phyloP scores from a whole-genome alignment of 2,797 vertebrate genomes.

The Champsocephalus gunnari region DNA sequence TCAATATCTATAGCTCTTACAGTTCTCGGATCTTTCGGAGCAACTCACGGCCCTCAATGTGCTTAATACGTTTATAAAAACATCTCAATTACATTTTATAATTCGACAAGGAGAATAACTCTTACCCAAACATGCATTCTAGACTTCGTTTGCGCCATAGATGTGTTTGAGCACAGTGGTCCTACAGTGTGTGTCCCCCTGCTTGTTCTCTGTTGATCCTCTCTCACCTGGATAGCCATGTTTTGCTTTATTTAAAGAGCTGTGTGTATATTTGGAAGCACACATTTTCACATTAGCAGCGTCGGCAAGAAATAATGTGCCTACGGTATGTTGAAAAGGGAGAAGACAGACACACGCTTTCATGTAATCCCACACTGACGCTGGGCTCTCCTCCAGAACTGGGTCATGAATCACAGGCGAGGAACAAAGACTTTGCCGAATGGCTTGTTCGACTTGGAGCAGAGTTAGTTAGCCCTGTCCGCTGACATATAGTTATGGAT shows the following conservation, averaged over 20 bases:
- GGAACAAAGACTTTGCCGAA: conserved; percentile 52
- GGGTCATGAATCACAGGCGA: conserved; percentile 51
- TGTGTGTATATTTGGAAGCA: conserved; percentile 37
- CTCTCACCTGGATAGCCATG: not conserved
- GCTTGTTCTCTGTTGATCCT: conserved; percentile 15
- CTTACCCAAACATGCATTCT: not conserved
- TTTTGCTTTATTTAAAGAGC: conserved; percentile 4
- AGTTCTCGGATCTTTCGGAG: not conserved
- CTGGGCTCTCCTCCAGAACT: conserved; percentile 45
- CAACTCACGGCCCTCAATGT: not conserved
- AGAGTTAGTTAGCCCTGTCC: conserved; percentile 44
- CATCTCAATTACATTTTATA: not conserved
- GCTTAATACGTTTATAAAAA: not conserved
- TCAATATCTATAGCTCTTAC: not conserved
- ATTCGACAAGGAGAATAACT: not conserved
- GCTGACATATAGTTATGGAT: conserved; percentile 50
- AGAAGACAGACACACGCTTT: conserved; percentile 33
- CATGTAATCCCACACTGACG: conserved; percentile 39
- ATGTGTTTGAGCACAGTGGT: conserved; percentile 21
- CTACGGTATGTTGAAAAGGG: conserved; percentile 1
- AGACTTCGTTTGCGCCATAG: not conserved
- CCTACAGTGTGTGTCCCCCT: conserved; percentile 18
- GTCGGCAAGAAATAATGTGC: conserved; percentile 33
- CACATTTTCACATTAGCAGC: conserved; percentile 8
- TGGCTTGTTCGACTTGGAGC: conserved; percentile 54